A percentile compares a stretch with the other conserved stretches of the same genome.
Evolutionary conservation across 2,113 vertebrate genomes (phyloP).

Genomic region (Dicerorhinus sumatrensis): DNA sequence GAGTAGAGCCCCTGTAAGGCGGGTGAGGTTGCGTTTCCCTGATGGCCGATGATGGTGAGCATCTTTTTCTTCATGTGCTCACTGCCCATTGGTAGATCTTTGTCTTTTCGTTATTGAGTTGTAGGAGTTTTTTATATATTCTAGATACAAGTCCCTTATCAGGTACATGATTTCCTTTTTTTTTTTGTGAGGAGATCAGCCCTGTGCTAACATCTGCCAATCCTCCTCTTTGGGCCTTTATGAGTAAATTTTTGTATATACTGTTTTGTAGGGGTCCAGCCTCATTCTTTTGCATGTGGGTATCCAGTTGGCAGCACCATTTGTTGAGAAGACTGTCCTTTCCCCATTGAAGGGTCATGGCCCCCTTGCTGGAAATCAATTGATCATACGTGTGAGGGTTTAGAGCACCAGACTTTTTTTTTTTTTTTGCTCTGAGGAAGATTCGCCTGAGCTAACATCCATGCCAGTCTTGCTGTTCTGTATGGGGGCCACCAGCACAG

Average conservation of each 20-base stretch:
- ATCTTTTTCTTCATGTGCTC: no score
- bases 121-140: background rate
- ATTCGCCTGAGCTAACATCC: no score
- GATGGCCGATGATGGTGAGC: fast-evolving
- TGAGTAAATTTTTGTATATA: fast-evolving
- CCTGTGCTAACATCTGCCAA: no score
- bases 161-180: no score
- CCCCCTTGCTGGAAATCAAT: background rate
- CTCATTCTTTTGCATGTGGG: background rate
- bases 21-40: no score
- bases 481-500: no score
- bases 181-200: no score
- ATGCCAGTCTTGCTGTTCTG: no score
- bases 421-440: no score
- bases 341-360: background rate
- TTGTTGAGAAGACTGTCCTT: background rate
- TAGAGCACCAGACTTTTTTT: no score
- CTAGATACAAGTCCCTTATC: background rate
- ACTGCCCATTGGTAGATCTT: background rate
- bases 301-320: background rate
- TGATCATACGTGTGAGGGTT: fast-evolving
- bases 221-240: no score
- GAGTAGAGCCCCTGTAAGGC: no score
- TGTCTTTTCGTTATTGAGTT: background rate
- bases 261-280: background rate